phyloP scores from a whole-genome alignment of 1,140 invertebrate species.

The Cyclina sinensis region DNA sequence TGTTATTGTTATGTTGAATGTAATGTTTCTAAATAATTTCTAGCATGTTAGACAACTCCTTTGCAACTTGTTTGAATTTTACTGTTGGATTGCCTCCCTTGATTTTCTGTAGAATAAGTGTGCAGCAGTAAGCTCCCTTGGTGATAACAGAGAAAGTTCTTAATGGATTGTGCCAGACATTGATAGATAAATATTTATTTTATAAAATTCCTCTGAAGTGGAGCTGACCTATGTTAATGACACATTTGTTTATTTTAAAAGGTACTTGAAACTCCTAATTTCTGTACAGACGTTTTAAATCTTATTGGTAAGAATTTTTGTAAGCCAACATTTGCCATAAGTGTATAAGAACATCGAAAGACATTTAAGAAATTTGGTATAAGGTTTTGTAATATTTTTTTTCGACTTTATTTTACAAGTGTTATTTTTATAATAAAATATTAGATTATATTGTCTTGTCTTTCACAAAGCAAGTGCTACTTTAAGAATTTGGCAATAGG shows the following conservation, averaged over 20 bases:
- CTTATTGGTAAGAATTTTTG: too few species aligned
- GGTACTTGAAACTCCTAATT: not conserved
- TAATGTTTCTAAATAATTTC: too few species aligned
- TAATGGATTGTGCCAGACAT: slow-evolving; percentile 36
- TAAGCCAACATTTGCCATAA: too few species aligned
- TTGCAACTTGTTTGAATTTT: not conserved
- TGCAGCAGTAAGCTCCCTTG: not conserved
- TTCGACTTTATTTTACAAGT: too few species aligned
- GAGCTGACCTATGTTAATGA: slow-evolving; percentile 2
- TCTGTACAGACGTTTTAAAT: not conserved
- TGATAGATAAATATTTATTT: slow-evolving; percentile 47
- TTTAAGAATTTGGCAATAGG: too few species aligned
- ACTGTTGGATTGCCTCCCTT: not conserved
- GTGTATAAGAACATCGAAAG: too few species aligned
- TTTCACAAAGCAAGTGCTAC: too few species aligned
- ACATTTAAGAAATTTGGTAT: too few species aligned
- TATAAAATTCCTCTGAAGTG: not conserved
- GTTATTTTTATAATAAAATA: too few species aligned
- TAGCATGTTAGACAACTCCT: not conserved
- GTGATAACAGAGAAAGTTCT: not conserved
- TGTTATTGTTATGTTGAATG: too few species aligned
- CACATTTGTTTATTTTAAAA: slow-evolving; percentile 11
- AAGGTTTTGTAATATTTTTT: slow-evolving; percentile 20
- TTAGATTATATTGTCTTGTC: too few species aligned
- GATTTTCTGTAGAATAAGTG: not conserved